Evolutionary conservation across 2,888 invertebrate species (phyloP), one percentile per base, ranked within the genome.

Genomic region (Drosophila leonis): DNA sequence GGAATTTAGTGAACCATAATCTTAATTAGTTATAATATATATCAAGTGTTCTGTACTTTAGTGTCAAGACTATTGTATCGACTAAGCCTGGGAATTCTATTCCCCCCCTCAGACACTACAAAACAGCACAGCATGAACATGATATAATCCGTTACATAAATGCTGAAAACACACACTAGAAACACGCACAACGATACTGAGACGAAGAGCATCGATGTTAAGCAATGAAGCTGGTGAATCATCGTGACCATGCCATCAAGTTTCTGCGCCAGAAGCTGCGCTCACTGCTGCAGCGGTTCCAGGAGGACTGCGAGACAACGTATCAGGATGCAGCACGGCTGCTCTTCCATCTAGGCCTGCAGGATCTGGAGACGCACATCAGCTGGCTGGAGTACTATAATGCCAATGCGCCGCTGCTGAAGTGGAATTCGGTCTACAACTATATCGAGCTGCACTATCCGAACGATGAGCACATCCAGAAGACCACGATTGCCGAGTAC

Each of bases 301-400:
- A 74, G 51, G 49, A 39, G 46, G 75, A 74, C 31, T 74, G 73
- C 44, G 55, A 74, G 12, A 55, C 54, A 4, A 74, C 48, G 13
- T 66, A 60, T 10, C 39, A 41, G 42, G 52, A 73, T 24, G 66
- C 57, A 8, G 75, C 54, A 2, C 35, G 18, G 0, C 24, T 75
- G 35, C 59, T 73, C 2, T 70, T 35, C 37, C 54, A 55, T 1
- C 18, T 67, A 10, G 75, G 65, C 2, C 8, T 51, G 24, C 27
- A 60, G n/a, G 56, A 68, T 29, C 63, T 74, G 27, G 52, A 67
- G 31, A 42, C 24, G 37, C 63, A 74, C 18, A 74, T 74, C 44
- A 41, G 24, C 6, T 75, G 67, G 75, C 35, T 73, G 67, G 67
- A 73, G 59, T 31, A 48, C 13, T 74, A 75, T 42, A 74, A 74